Evolutionary conservation across 1,140 invertebrate genomes (phyloP).

Genomic region (Drosophila arawakana): DNA sequence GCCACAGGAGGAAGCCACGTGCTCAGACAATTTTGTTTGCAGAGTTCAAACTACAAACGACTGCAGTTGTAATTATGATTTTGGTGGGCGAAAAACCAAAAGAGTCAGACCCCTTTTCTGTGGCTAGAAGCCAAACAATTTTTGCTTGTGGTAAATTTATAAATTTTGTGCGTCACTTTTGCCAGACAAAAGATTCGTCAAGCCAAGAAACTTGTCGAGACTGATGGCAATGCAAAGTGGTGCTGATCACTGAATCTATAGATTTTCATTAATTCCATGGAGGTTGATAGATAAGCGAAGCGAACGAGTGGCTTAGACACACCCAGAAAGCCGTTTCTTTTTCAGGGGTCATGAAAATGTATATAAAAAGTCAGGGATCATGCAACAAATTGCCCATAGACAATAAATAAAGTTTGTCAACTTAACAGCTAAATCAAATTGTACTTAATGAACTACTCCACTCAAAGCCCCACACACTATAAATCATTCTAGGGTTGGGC

Average conservation of each 20-base stretch:
- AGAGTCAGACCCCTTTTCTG: slow-evolving; percentile 17
- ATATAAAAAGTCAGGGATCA: slow-evolving; percentile 57
- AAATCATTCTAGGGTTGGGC: slow-evolving; percentile 62
- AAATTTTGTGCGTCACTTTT: slow-evolving; percentile 54
- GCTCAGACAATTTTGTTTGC: slow-evolving; percentile 16
- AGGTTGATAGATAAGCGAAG: slow-evolving; percentile 11
- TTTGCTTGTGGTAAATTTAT: slow-evolving; percentile 46
- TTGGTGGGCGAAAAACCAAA: slow-evolving; percentile 11
- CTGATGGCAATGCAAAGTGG: slow-evolving; percentile 59
- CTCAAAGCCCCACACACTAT: slow-evolving; percentile 29
- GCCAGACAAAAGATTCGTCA: slow-evolving; percentile 30
- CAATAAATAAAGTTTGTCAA: slow-evolving; percentile 55
- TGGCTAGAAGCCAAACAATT: slow-evolving; percentile 69
- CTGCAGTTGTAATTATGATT: slow-evolving; percentile 31
- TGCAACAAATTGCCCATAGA: slow-evolving; percentile 62
- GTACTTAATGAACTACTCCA: slow-evolving; percentile 27
- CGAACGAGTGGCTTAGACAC: slow-evolving; percentile 10
- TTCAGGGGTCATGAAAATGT: slow-evolving; percentile 37
- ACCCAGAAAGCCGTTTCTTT: slow-evolving; percentile 23
- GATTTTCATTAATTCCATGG: slow-evolving; percentile 29
- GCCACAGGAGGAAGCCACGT: slow-evolving; percentile 20
- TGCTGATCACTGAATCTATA: slow-evolving; percentile 33
- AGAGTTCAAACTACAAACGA: slow-evolving; percentile 35
- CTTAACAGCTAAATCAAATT: slow-evolving; percentile 34
- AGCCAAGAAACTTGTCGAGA: slow-evolving; percentile 41